Evolutionary conservation across 2,888 invertebrate species (phyloP), one percentile per base, ranked within the genome.

Genomic region (Euphydryas editha): DNA sequence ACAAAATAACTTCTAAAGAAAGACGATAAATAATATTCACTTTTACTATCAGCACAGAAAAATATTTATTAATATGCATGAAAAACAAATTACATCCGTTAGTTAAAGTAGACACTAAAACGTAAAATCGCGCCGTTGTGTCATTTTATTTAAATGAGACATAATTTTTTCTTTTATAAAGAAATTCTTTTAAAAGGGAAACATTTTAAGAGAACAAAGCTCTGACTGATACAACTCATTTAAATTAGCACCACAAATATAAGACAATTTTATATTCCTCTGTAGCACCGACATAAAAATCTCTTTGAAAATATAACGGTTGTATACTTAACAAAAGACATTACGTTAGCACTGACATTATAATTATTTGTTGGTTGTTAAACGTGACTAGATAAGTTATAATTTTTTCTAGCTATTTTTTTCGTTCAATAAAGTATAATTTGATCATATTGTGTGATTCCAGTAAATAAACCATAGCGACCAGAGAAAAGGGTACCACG

Each of bases 181-280:
- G 21, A 11, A 7, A 15, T 39, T 49, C 51, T 30, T 42, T 51
- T 51, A 51, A 63, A 58, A 64, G 24, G 36, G 37, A 63, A 58
- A 58, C 57, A 39, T 63, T 63, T 63, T 49, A 42, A 49, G 24
- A 24, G 13, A 58, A 58, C 51, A 63, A 63, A 58, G 57, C 58
- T 58, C 63, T 51, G 57, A 63, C 51, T 51, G 51, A 64, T 64
- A 64, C 54, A 59, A 55, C 59, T 59, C 59, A 65, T 65, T 65
- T 65, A 55, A 59, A 59, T 37, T 55, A 20, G 20, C 18, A 18
- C 20, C 2, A 10, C 13, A 47, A 47, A 18, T 47, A 47, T 18
- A 20, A 47, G 20, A 18, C 18, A 47, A 47, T 47, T 20, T 18
- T 20, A 47, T 47, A 4, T 20, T 11, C 18, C 13, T 10, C 8